These are phyloP conservation scores for Temnothorax longispinosus DNA, from an alignment of 1,140 invertebrate species.

Conservation along the genomic window DNA sequence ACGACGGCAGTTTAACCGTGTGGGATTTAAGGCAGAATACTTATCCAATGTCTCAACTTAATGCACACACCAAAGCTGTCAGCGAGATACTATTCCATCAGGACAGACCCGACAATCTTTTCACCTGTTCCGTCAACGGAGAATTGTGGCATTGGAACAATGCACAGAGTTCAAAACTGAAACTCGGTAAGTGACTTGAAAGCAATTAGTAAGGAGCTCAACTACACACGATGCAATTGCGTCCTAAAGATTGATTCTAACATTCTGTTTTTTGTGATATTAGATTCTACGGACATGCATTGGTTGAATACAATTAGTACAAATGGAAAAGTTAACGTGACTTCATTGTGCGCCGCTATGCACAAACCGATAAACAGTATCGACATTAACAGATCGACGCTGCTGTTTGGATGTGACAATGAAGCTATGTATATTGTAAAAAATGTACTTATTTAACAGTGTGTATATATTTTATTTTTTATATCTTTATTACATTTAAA, in stretches of 20 bases:
- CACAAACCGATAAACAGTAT: slow-evolving; percentile 93
- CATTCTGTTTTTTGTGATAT: slow-evolving; percentile 39
- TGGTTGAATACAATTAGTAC: slow-evolving; percentile 89
- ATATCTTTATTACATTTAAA: slow-evolving; percentile 45
- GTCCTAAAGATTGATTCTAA: slow-evolving; percentile 2
- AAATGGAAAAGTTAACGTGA: slow-evolving; percentile 90
- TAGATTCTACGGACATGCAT: slow-evolving; percentile 85
- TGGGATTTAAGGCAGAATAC: slow-evolving; percentile 95
- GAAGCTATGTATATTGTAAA: slow-evolving; percentile 93
- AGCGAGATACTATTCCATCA: slow-evolving; percentile 94
- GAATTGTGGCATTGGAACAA: slow-evolving; percentile 95
- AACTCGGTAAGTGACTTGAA: slow-evolving; percentile 74
- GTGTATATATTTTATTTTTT: slow-evolving; percentile 43
- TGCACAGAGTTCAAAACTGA: slow-evolving; percentile 81
- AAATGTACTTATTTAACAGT: slow-evolving; percentile 84
- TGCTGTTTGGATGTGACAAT: slow-evolving; percentile 93
- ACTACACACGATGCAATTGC: background rate
- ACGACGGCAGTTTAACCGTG: slow-evolving; percentile 93
- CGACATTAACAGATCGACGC: slow-evolving; percentile 89
- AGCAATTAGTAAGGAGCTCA: background rate
- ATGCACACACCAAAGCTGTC: slow-evolving; percentile 91
- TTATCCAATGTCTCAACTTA: slow-evolving; percentile 92
- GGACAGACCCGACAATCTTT: slow-evolving; percentile 92
- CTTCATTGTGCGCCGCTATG: slow-evolving; percentile 89
- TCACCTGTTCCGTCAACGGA: slow-evolving; percentile 92